Percentiles rank a stretch among this genome's conserved stretches.
Conservation (phyloP, 2,797 vertebrate genomes). For the Glyptemys insculpta region DNA sequence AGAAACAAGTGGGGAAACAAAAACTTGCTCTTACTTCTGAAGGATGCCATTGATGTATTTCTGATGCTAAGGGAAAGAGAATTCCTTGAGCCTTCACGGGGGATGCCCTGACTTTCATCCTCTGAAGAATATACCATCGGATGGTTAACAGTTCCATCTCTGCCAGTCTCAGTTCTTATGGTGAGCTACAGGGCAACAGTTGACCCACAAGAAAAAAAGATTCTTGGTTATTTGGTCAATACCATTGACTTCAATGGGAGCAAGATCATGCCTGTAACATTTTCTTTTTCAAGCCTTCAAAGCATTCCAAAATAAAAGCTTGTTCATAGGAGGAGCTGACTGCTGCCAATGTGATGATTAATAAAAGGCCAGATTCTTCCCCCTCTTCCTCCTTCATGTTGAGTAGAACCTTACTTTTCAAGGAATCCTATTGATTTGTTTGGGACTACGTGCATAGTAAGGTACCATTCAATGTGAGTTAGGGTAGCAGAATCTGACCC, state of each 20-base stretch:
- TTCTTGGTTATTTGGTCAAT: neutral
- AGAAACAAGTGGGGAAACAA: neutral
- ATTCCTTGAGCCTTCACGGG: neutral
- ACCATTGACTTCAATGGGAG: neutral
- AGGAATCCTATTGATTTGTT: neutral
- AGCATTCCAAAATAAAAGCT: neutral
- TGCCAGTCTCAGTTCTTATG: neutral
- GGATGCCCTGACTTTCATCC: neutral
- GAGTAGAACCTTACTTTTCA: neutral
- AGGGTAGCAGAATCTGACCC: neutral
- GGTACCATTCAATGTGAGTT: neutral
- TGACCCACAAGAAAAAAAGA: neutral
- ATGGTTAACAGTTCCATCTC: neutral
- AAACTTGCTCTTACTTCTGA: neutral
- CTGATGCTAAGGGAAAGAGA: neutral
- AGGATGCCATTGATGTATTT: slow-evolving; percentile 23
- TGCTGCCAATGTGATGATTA: neutral
- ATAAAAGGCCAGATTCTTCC: neutral
- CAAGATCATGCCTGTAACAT: neutral
- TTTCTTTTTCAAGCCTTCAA: neutral
- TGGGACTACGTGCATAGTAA: neutral
- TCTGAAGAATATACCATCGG: neutral
- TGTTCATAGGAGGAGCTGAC: neutral
- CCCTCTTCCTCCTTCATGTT: neutral
- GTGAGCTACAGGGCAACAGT: neutral